phyloP scores from a whole-genome alignment of 2,797 vertebrate species.

The Novumbra hubbsi region DNA sequence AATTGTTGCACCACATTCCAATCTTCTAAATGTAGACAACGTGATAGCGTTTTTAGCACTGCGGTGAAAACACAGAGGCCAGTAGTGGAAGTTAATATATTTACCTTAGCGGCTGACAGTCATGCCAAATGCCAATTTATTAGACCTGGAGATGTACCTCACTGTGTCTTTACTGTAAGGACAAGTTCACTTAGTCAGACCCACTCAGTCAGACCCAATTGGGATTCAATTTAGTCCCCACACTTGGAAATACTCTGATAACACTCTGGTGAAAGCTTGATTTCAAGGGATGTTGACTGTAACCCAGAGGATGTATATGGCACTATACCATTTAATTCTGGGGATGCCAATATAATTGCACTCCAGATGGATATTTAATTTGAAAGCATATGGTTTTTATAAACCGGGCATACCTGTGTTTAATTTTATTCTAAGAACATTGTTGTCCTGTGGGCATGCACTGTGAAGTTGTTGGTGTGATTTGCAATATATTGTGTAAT shows the following conservation, averaged over 20 bases:
- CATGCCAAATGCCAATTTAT: conserved; percentile 59
- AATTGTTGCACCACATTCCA: neutral
- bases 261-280: neutral
- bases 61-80: neutral
- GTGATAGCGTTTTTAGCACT: neutral
- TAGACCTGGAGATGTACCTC: conserved; percentile 43
- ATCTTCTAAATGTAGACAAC: neutral
- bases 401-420: no score
- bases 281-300: neutral
- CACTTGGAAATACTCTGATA: neutral
- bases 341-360: no score
- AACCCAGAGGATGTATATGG: no score
- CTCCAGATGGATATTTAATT: no score
- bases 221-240: neutral
- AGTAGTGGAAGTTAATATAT: neutral
- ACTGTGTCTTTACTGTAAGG: conserved; percentile 58
- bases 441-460: no score
- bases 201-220: conserved; percentile 20
- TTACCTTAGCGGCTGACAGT: conserved; percentile 26
- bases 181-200: conserved; percentile 28
- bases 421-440: no score
- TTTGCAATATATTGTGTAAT: no score
- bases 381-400: no score
- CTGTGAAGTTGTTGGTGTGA: no score
- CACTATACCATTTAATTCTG: no score